Conservation (phyloP, 1,140 invertebrate species). For the Dinothrombium tinctorium region DNA sequence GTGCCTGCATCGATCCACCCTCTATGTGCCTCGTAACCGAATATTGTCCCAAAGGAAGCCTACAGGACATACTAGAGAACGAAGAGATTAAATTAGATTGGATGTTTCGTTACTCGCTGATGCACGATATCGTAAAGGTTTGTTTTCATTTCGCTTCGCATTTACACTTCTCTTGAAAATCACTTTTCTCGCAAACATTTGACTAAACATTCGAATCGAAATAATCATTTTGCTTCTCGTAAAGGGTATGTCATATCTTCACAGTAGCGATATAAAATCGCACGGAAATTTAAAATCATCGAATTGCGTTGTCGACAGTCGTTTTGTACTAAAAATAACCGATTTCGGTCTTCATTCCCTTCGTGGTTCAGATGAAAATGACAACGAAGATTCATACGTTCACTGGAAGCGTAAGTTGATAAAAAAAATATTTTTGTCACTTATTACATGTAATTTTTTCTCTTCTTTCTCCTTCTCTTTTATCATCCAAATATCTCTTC, state of each 20-base stretch:
- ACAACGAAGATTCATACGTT: conserved; percentile 15
- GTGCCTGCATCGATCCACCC: conserved; percentile 46
- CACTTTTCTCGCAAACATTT: background rate
- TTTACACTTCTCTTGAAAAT: background rate
- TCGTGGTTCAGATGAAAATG: conserved; percentile 29
- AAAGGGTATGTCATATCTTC: conserved; percentile 66
- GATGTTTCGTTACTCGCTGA: conserved; percentile 55
- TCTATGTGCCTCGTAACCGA: conserved; percentile 43
- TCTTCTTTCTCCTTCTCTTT: too few relatives aligned
- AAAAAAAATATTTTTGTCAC: background rate
- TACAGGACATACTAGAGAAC: conserved; percentile 62
- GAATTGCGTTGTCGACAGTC: conserved; percentile 68
- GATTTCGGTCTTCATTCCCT: conserved; percentile 82
- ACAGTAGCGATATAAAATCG: conserved; percentile 53
- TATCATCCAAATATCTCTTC: too few relatives aligned
- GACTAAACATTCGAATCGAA: too few relatives aligned
- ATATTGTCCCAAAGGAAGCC: conserved; percentile 32
- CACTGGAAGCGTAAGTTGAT: conserved; percentile 10
- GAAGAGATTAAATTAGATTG: conserved; percentile 85
- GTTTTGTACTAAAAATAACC: conserved; percentile 80
- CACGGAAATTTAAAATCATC: conserved; percentile 94
- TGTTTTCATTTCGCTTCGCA: conserved; percentile 49
- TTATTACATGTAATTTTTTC: background rate
- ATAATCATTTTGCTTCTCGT: background rate
- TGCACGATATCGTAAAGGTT: conserved; percentile 39